Base-by-base conservation (phyloP, 2,113 vertebrate species). In the Bagarius yarrelli region DNA sequence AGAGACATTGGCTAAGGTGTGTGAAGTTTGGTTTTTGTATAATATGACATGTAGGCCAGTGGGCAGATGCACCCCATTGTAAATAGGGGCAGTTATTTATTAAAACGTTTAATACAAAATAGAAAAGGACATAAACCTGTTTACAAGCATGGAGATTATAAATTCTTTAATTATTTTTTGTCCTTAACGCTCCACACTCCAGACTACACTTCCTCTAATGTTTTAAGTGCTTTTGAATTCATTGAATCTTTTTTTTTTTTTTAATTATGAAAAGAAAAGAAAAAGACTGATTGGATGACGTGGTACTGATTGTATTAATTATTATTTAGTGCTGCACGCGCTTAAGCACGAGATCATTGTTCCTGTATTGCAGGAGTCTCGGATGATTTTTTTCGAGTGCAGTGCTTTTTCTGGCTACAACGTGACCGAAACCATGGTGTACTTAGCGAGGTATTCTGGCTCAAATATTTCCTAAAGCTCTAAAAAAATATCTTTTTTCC, bases 381-480 rank as follows among this genome's bases (percentile, higher is more conserved):
- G 87, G 55, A 87, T 98, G 83, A 89, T 93, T 80, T 98, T 98
- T 90, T 96, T 93, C 57, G 96, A 98, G 86, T 97, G 95, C 93
- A 98, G 97, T 14, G 96, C 96, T 1, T 93, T 70, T 85, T 95
- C 96, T 0, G 95, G 95, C 67, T 88, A 93, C 87, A 97, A 95
- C 15, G 91, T 92, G 36, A 81, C 83, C 15, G 91, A 94, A 64
- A 91, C 95, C 0, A 89, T 98, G 85, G 84, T 96, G 64, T 93
- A 96, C 80, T 90, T 98, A 72, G 95, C 95, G 88, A 94, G 94
- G 95, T 96, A 91, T 93, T 92, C 60, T 70, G 6, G 2, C 67
- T 27, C 25, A 71, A 25, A 72, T 25, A 25, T 32, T 72, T 11
- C 12, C 3, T 27, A 19, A n/a, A 70, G 19, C 2, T 2, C 8